Evolutionary conservation across 1,140 invertebrate species (phyloP), one percentile per base, ranked within the genome.

Genomic region (Drosophila novamexicana): DNA sequence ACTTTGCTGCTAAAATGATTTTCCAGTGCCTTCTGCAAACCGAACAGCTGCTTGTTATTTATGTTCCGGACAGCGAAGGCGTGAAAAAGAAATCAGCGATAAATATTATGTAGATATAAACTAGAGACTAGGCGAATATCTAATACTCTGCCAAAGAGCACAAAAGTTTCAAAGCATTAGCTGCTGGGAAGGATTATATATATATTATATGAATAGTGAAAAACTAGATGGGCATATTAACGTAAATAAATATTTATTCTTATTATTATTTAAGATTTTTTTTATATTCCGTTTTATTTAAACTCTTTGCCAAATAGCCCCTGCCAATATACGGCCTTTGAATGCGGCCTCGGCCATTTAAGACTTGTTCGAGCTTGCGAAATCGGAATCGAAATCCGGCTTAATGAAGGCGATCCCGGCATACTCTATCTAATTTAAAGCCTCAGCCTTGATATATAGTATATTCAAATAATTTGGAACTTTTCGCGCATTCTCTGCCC

Each of bases 1-100:
- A 82, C 81, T 71, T 81, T 81, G 54, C 64, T 40, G 57, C 75
- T 67, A 12, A 75, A 83, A 62, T 83, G 70, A 63, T 79, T 78
- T 74, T 50, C 29, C 53, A 32, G 53, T 52, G 29, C 22, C 47
- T 34, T 56, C 39, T 37, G 63, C 62, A 63, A 61, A 67, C 57
- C 50, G 71, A 81, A 81, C 79, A 81, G 74, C 72, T 81, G 79
- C 40, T 74, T 68, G 58, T 77, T 81, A 81, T 81, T 81, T 79
- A 79, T 82, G 52, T 18, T 9, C 52, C 37, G 52, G 34, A 18
- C 52, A 54, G 34, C 34, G 32, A 42, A 34, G 36, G 16, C 62
- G 36, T 14, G 49, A 44, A 65, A 54, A 54, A 44, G 18, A 65
- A 53, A 64, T 52, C 52, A 56, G 50, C 52, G 18, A 1, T n/a